Evolutionary conservation across 2,113 vertebrate genomes (phyloP).

Genomic region (Trachemys scripta): DNA sequence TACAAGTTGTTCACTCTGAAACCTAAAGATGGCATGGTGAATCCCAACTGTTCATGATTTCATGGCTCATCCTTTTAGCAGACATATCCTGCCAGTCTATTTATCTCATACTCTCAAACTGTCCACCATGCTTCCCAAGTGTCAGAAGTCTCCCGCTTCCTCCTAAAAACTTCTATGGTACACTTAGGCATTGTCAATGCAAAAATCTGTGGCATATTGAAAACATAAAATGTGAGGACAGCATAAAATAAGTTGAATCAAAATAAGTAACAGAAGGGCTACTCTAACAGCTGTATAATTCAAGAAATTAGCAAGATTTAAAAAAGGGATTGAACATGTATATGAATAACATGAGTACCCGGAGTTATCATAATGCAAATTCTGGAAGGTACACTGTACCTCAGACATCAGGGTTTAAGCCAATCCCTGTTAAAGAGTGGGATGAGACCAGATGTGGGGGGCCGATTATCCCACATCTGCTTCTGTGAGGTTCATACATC

Average conservation of each 20-base stretch:
- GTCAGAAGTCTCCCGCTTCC: background rate
- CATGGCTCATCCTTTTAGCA: background rate
- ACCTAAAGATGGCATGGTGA: background rate
- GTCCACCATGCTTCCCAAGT: background rate
- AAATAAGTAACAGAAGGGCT: background rate
- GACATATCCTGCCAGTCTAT: background rate
- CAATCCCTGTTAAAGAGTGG: background rate
- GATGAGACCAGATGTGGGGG: background rate
- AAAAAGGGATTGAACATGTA: background rate
- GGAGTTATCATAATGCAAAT: background rate
- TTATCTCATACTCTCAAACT: background rate
- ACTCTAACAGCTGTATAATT: background rate
- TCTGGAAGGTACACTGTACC: background rate
- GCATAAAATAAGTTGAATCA: background rate
- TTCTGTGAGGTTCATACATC: background rate
- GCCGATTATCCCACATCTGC: background rate
- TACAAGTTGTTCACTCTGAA: background rate
- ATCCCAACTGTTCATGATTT: background rate
- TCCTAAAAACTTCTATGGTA: background rate
- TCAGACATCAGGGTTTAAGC: background rate
- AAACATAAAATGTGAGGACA: background rate
- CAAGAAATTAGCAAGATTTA: background rate
- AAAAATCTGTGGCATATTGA: background rate
- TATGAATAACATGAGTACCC: background rate
- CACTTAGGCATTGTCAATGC: background rate